phyloP scores from a whole-genome alignment of 1,140 invertebrate species.

The Magallana ariakensis region DNA sequence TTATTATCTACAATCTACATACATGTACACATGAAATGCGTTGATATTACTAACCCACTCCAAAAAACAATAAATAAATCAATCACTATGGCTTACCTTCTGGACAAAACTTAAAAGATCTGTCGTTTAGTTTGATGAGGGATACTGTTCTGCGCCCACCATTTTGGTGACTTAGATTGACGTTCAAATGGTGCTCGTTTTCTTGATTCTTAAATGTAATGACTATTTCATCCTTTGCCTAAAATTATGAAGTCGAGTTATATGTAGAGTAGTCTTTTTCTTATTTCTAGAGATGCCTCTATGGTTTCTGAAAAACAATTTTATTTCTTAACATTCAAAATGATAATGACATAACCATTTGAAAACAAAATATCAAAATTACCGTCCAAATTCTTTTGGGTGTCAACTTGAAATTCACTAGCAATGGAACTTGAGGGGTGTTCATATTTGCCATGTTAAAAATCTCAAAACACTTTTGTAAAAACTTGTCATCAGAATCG shows the following conservation, averaged over 20 bases:
- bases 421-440: background rate
- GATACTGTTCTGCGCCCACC: background rate
- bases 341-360: background rate
- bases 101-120: background rate
- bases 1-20: too few relatives aligned
- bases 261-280: background rate
- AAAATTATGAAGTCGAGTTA: background rate
- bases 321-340: background rate
- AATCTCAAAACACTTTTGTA: constrained; percentile 6
- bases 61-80: too few relatives aligned
- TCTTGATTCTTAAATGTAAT: background rate
- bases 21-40: too few relatives aligned
- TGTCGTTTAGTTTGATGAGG: background rate
- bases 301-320: too few relatives aligned
- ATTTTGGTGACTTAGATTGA: background rate
- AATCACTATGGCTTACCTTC: background rate
- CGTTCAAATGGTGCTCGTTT: background rate
- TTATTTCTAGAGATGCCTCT: background rate
- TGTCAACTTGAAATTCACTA: constrained; percentile 18
- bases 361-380: background rate
- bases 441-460: background rate
- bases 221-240: background rate
- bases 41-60: too few relatives aligned
- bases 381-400: constrained; percentile 14
- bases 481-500: background rate